phyloP scores from a whole-genome alignment of 1,140 invertebrate species.

The Drosophila melanogaster region Release_6_plus_ISO1_MT NT_037436.4:7893501-7894000 shows the following conservation, averaged over 20 bases:
- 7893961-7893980: constrained; percentile 68
- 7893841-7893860: constrained; percentile 51
- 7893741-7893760: constrained; percentile 88
- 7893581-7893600: background rate
- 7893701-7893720: constrained; percentile 86
- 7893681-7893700: constrained; percentile 50
- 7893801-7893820: constrained; percentile 72
- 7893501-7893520: constrained; percentile 73
- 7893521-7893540: constrained; percentile 70
- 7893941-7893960: constrained; percentile 20
- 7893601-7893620: background rate
- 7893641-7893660: constrained; percentile 78
- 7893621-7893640: too few species aligned
- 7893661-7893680: constrained; percentile 47
- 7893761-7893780: constrained; percentile 87
- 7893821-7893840: constrained; percentile 21
- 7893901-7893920: constrained; percentile 65
- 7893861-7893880: constrained; percentile 55
- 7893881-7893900: constrained; percentile 44
- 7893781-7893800: constrained; percentile 87
- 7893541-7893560: constrained; percentile 84
- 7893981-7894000: constrained; percentile 75
- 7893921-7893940: constrained; percentile 45
- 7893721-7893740: constrained; percentile 89
- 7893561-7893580: constrained; percentile 85